Evolutionary conservation across 1,140 invertebrate genomes (phyloP).

Genomic region (Sesamia nonagrioides): DNA sequence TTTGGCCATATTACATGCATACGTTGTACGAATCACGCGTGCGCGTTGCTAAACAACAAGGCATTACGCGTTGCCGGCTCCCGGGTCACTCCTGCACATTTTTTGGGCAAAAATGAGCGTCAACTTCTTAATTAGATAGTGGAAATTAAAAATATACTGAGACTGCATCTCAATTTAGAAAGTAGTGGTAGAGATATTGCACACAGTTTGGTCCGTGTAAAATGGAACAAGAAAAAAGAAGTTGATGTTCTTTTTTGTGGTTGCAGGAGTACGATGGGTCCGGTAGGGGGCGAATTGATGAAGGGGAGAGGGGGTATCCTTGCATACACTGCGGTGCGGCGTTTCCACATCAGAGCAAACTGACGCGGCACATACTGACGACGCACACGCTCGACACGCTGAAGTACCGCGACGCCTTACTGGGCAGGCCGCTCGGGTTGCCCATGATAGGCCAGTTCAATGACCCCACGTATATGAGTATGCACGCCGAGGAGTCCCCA

Average conservation of each 20-base stretch:
- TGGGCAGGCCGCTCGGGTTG: conserved; percentile 85
- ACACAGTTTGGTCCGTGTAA: conserved; percentile 80
- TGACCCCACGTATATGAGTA: conserved; percentile 82
- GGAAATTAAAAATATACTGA: conserved; percentile 79
- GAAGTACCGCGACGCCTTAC: conserved; percentile 93
- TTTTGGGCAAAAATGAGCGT: conserved; percentile 97
- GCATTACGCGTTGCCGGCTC: conserved; percentile 83
- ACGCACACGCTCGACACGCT: conserved; percentile 95
- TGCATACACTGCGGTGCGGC: conserved; percentile 96
- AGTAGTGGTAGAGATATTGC: conserved; percentile 85
- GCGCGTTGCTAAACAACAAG: conserved; percentile 83
- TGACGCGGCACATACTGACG: conserved; percentile 95
- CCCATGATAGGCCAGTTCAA: conserved; percentile 88
- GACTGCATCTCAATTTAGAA: conserved; percentile 85
- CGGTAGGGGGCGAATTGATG: conserved; percentile 85
- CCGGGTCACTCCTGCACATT: conserved; percentile 85
- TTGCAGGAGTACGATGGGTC: conserved; percentile 95
- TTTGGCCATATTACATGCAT: conserved; percentile 83
- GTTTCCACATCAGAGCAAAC: conserved; percentile 96
- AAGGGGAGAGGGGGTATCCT: conserved; percentile 88
- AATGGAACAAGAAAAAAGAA: conserved; percentile 90
- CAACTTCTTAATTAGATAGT: conserved; percentile 94
- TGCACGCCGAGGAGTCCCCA: conserved; percentile 83
- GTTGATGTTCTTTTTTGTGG: conserved; percentile 97
- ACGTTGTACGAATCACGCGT: conserved; percentile 78